Percentiles rank a stretch among this genome's conserved stretches.
phyloP scores from a whole-genome alignment of 2,888 invertebrate genomes.

The Eurytoma adleriae region DNA sequence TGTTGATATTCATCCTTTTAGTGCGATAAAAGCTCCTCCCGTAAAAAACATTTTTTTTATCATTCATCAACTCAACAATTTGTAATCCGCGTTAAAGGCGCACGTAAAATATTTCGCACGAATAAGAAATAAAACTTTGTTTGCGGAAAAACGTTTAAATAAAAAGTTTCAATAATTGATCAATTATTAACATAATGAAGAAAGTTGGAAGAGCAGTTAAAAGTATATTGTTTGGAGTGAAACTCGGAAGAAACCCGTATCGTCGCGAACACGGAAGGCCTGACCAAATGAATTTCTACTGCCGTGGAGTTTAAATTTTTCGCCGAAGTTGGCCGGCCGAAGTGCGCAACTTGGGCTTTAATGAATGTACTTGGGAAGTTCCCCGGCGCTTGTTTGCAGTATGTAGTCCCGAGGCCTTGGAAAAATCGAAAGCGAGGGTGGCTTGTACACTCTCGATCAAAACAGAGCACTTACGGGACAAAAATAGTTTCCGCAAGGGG shows the following conservation, averaged over 20 bases:
- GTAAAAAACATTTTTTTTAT: too few species aligned
- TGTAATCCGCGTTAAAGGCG: too few species aligned
- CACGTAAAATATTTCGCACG: too few species aligned
- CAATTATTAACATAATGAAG: conserved; percentile 24
- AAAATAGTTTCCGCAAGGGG: conserved; percentile 40
- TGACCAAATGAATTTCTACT: conserved; percentile 46
- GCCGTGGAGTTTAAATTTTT: conserved; percentile 47
- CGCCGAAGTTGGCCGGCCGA: conserved; percentile 14
- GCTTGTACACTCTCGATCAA: conserved; percentile 10
- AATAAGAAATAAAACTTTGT: too few species aligned
- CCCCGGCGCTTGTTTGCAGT: conserved; percentile 18
- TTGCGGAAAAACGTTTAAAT: too few species aligned
- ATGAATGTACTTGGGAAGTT: conserved; percentile 49
- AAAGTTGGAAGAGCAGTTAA: conserved; percentile 24
- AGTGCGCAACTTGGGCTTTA: conserved; percentile 43
- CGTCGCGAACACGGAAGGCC: conserved; percentile 9
- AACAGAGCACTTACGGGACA: conserved; percentile 35
- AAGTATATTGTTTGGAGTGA: conserved; percentile 12
- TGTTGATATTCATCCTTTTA: too few species aligned
- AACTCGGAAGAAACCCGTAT: conserved; percentile 26
- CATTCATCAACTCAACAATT: too few species aligned
- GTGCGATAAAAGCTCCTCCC: too few species aligned
- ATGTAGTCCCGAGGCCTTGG: conserved; percentile 8
- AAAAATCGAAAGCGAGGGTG: conserved; percentile 11
- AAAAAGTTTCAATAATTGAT: neutral